Conservation (phyloP, 2,888 invertebrate genomes). For the Hypomecis punctinalis region DNA sequence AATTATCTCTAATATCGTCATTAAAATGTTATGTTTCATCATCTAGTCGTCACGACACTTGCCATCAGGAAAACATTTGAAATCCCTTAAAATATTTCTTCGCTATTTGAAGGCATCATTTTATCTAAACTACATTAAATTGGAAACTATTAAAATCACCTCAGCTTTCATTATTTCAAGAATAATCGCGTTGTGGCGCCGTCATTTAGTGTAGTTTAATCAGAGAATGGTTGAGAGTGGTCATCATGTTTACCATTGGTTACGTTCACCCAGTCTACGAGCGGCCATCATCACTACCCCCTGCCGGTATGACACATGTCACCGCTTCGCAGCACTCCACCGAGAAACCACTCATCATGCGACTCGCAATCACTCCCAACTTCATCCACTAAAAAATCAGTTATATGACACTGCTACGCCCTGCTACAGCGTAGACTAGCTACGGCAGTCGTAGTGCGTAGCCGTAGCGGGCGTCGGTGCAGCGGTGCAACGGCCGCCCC, state of each 20-base stretch:
- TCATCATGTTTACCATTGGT: constrained; percentile 44
- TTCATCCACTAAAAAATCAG: constrained; percentile 38
- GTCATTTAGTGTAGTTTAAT: neutral
- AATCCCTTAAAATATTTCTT: neutral
- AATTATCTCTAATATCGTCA: neutral
- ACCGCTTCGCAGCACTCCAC: constrained; percentile 26
- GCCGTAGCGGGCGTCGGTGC: constrained; percentile 68
- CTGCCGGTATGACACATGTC: constrained; percentile 36
- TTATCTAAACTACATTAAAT: constrained; percentile 3
- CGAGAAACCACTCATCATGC: constrained; percentile 38
- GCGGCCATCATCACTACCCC: constrained; percentile 42
- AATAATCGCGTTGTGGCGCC: too few species aligned
- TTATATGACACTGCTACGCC: constrained; percentile 38
- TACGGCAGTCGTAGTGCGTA: constrained; percentile 62
- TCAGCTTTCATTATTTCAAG: neutral
- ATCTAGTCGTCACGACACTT: neutral
- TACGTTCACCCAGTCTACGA: constrained; percentile 43
- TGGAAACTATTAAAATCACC: neutral
- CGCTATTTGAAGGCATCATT: neutral
- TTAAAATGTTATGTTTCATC: too few species aligned
- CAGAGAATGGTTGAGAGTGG: constrained; percentile 1
- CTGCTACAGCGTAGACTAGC: constrained; percentile 53
- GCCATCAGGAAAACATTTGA: neutral
- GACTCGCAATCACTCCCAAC: constrained; percentile 27
- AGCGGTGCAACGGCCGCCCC: constrained; percentile 77